phyloP scores from a whole-genome alignment of 1,140 invertebrate genomes.

The Chironomus striatipennis region DNA sequence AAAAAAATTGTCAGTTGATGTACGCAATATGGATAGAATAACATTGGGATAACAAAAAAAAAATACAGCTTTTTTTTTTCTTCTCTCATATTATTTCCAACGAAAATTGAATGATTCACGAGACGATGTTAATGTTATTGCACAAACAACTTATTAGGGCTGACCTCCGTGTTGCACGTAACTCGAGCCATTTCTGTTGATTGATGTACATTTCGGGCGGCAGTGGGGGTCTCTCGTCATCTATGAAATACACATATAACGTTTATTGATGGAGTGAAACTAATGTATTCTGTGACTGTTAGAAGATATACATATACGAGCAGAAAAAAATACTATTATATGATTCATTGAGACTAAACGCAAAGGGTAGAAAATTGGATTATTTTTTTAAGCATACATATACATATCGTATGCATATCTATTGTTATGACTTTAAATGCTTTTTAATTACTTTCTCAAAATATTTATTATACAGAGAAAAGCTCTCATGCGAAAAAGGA shows the following conservation, averaged over 20 bases:
- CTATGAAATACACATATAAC: conserved; percentile 24
- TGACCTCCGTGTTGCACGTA: conserved; percentile 45
- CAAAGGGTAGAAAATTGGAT: no score
- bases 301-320: no score
- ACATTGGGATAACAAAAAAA: not conserved
- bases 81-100: not conserved
- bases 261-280: conserved; percentile 15
- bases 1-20: not conserved
- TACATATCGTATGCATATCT: no score
- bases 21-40: not conserved
- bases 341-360: no score
- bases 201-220: conserved; percentile 85
- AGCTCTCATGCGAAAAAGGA: no score
- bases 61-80: not conserved
- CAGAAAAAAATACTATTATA: no score
- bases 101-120: conserved; percentile 5
- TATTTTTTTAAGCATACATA: no score
- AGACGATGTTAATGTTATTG: conserved; percentile 20
- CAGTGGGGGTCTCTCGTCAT: conserved; percentile 46
- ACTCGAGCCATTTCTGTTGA: conserved; percentile 74
- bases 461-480: no score
- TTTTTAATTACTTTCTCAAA: no score
- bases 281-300: not conserved
- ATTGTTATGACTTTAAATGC: no score
- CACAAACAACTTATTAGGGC: conserved; percentile 21